Percentiles rank a stretch among this genome's conserved stretches.
Conservation (phyloP, 2,888 invertebrate genomes). For the Axea sp. region DNA sequence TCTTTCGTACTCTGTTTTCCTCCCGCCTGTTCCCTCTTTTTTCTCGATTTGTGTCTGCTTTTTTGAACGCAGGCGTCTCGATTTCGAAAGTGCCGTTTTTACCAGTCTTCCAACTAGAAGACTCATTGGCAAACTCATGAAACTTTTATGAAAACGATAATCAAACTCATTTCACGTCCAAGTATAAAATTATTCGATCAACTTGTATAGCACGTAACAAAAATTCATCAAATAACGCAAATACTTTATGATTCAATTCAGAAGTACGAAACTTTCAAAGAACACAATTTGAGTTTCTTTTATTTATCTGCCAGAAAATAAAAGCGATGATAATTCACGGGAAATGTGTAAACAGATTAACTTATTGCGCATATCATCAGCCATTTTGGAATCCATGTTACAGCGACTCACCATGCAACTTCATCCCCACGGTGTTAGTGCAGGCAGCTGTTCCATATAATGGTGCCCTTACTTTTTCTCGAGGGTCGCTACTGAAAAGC, state of each 20-base stretch:
- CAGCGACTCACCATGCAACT: conserved; percentile 39
- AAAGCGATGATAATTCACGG: conserved; percentile 10
- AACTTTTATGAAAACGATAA: conserved; percentile 71
- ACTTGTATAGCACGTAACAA: conserved; percentile 46
- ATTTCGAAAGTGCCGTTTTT: conserved; percentile 60
- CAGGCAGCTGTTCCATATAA: conserved; percentile 47
- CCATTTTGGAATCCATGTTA: conserved; percentile 55
- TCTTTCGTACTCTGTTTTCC: conserved; percentile 48
- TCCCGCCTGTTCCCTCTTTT: conserved; percentile 50
- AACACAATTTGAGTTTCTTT: conserved; percentile 16
- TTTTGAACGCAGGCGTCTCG: conserved; percentile 55
- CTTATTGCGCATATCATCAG: conserved; percentile 2
- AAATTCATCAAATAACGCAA: conserved; percentile 55
- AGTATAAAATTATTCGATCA: conserved; percentile 60
- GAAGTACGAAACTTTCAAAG: conserved; percentile 34
- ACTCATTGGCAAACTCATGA: conserved; percentile 72
- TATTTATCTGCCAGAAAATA: conserved; percentile 13
- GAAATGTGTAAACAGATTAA: conserved; percentile 28
- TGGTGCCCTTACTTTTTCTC: conserved; percentile 58
- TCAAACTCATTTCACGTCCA: conserved; percentile 63
- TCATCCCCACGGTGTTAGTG: conserved; percentile 35
- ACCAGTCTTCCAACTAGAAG: conserved; percentile 59
- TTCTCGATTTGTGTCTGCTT: conserved; percentile 52
- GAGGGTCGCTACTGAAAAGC: conserved; percentile 56
- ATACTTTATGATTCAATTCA: conserved; percentile 47